Conservation (phyloP, 2,797 vertebrate genomes). For the Liparis tanakae region DNA sequence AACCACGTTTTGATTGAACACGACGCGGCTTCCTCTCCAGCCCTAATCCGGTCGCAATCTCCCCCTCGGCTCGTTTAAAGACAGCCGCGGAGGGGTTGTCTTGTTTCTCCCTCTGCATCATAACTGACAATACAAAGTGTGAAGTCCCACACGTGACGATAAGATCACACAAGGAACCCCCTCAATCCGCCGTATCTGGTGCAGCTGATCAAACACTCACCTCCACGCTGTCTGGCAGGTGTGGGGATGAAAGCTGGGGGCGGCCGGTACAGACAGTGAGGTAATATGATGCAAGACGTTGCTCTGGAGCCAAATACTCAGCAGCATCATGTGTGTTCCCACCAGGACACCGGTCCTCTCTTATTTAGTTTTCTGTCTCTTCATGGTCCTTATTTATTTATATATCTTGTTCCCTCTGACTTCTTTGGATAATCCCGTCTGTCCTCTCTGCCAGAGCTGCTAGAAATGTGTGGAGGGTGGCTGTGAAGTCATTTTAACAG, state of each 20-base stretch:
- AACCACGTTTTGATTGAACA: conserved; percentile 20
- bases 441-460: conserved; percentile 30
- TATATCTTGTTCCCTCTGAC: conserved; percentile 24
- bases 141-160: conserved; percentile 51
- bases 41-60: conserved; percentile 25
- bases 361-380: conserved; percentile 35
- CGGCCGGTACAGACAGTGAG: conserved; percentile 35
- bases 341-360: conserved; percentile 5
- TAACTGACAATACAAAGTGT: conserved; percentile 59
- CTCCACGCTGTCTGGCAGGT: conserved; percentile 52
- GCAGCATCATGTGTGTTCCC: conserved; percentile 36
- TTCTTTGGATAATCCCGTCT: conserved; percentile 35
- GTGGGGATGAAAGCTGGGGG: conserved; percentile 31
- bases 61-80: conserved; percentile 31
- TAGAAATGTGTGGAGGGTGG: conserved; percentile 25
- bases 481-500: conserved; percentile 52
- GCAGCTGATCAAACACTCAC: conserved; percentile 56
- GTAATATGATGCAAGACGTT: conserved; percentile 56
- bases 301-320: conserved; percentile 45
- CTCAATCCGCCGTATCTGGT: conserved; percentile 43
- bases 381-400: conserved; percentile 6
- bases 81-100: conserved; percentile 32
- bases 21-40: conserved; percentile 15
- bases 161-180: conserved; percentile 53
- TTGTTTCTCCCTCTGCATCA: conserved; percentile 40